These are phyloP conservation scores for Pygathrix nemaeus DNA, from an alignment of 2,113 vertebrate genomes.

Conservation along the genomic window DNA sequence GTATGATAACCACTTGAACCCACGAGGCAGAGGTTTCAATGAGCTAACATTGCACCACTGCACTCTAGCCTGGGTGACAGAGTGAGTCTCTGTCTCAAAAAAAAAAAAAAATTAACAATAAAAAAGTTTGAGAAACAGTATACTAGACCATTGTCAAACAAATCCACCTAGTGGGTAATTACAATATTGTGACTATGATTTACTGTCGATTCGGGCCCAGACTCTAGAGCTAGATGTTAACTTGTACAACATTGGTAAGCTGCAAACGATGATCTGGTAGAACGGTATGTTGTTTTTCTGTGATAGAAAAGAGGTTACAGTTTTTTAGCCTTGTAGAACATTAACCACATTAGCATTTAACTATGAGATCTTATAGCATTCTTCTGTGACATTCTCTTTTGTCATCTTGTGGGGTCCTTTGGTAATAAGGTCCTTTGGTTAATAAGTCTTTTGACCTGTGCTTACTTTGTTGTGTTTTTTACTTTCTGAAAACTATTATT, in stretches of 20 bases:
- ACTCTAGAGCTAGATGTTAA: not conserved
- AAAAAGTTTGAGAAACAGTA: not conserved
- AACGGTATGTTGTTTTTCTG: not conserved
- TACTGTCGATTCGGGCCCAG: not conserved
- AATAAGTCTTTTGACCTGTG: not conserved
- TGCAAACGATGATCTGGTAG: not conserved
- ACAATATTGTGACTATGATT: not conserved
- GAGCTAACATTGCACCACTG: too few relatives aligned
- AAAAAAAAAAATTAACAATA: too few relatives aligned
- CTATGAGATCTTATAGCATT: not conserved
- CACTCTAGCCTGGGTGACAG: too few relatives aligned
- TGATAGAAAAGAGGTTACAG: not conserved
- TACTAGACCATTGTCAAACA: not conserved
- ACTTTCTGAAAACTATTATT: constrained; percentile 2
- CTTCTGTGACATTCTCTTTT: not conserved
- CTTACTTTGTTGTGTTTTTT: not conserved
- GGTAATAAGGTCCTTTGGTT: not conserved
- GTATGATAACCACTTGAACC: too few relatives aligned
- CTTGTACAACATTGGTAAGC: not conserved
- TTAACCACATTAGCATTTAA: not conserved
- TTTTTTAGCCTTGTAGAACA: not conserved
- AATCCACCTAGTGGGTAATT: not conserved
- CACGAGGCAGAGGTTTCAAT: too few relatives aligned
- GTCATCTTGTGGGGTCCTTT: not conserved
- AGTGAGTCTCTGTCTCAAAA: too few relatives aligned